phyloP scores from a whole-genome alignment of 2,888 invertebrate genomes.

The Mimas tiliae region DNA sequence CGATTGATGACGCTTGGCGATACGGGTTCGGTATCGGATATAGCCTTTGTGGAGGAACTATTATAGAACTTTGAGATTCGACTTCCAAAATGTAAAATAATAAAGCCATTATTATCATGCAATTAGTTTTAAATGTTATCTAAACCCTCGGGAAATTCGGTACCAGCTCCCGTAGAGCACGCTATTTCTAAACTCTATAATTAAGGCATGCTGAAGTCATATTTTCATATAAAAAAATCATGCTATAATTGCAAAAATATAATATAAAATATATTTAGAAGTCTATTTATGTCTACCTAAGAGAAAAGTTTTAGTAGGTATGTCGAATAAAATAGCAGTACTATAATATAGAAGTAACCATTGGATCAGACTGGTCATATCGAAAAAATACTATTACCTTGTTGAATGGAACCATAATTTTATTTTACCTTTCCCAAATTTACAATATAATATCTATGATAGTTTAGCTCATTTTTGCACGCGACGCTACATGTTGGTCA shows the following conservation, averaged over 20 bases:
- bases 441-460: background rate
- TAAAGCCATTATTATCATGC: slow-evolving; percentile 69
- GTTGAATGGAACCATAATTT: background rate
- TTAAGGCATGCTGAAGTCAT: slow-evolving; percentile 70
- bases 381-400: background rate
- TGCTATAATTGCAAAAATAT: slow-evolving; percentile 61
- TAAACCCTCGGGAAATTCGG: slow-evolving; percentile 45
- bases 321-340: slow-evolving; percentile 64
- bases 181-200: slow-evolving; percentile 64
- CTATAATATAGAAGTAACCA: slow-evolving; percentile 49
- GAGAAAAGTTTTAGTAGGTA: slow-evolving; percentile 64
- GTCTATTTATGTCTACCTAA: slow-evolving; percentile 65
- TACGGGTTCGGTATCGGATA: background rate
- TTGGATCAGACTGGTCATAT: slow-evolving; percentile 60
- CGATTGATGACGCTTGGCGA: background rate
- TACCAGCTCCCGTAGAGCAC: slow-evolving; percentile 49
- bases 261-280: slow-evolving; percentile 13
- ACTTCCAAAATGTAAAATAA: slow-evolving; percentile 37
- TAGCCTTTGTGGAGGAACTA: background rate
- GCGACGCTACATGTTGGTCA: too few species aligned
- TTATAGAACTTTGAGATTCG: slow-evolving; percentile 26
- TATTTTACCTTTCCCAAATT: background rate
- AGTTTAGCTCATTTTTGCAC: too few species aligned
- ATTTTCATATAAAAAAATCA: slow-evolving; percentile 58
- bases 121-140: slow-evolving; percentile 62